Evolutionary conservation across 2,113 vertebrate species (phyloP).

Genomic region (Piaya cayana): DNA sequence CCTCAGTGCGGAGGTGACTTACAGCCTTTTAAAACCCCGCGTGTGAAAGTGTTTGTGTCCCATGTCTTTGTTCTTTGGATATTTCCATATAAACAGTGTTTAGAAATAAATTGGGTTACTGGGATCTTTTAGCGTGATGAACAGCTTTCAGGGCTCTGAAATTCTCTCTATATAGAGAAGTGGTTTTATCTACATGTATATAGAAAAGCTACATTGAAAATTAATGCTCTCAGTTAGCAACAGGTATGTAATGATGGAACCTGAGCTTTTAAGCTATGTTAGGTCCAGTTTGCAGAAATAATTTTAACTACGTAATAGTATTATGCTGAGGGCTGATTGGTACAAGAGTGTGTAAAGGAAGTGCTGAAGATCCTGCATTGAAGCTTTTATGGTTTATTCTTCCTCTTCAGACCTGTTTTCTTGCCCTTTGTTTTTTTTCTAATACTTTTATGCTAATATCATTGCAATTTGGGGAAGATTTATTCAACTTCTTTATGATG

Average conservation of each 20-base stretch:
- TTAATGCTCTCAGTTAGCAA: neutral
- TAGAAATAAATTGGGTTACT: neutral
- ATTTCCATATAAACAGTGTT: neutral
- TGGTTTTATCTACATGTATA: too few species aligned
- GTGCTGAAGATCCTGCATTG: neutral
- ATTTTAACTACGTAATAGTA: neutral
- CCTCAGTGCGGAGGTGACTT: neutral
- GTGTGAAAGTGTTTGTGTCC: neutral
- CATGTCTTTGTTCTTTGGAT: neutral
- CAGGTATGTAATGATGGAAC: neutral
- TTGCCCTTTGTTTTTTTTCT: neutral
- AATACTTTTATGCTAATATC: neutral
- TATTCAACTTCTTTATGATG: neutral
- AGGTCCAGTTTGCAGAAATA: neutral
- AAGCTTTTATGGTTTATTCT: neutral
- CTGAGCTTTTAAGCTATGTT: neutral
- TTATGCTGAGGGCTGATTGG: neutral
- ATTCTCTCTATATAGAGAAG: neutral
- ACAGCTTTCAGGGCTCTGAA: neutral
- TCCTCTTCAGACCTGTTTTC: neutral
- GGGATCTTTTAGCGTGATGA: neutral
- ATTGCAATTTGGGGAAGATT: neutral
- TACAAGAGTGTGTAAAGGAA: neutral
- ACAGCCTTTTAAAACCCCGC: neutral
- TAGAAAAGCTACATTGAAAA: neutral